These are phyloP conservation scores for Hymenochirus boettgeri DNA, from an alignment of 2,113 vertebrate species.

Conservation along the genomic window DNA sequence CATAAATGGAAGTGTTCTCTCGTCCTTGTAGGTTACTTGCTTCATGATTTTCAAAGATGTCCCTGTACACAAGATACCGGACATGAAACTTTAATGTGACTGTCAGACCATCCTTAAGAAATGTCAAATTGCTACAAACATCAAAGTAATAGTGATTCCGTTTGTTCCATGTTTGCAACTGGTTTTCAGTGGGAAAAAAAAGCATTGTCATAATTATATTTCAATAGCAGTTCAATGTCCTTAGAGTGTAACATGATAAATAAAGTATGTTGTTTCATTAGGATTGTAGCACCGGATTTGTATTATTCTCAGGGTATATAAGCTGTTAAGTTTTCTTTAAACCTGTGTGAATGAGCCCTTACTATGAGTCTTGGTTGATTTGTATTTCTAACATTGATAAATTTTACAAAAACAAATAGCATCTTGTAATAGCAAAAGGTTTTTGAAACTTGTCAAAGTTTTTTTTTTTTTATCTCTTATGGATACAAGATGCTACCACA, in stretches of 20 bases:
- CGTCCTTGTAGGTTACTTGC: conserved; percentile 5
- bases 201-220: conserved; percentile 17
- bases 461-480: conserved; percentile 9
- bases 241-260: no score
- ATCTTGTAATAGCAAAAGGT: no score
- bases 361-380: no score
- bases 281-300: no score
- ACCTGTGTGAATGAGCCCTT: no score
- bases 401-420: no score
- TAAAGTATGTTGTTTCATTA: no score
- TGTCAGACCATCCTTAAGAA: conserved; percentile 31
- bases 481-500: not conserved
- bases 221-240: conserved; percentile 9
- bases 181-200: conserved; percentile 21
- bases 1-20: not conserved
- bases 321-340: no score
- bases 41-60: conserved; percentile 13
- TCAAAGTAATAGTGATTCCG: conserved; percentile 27
- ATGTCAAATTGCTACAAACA: conserved; percentile 28
- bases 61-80: conserved; percentile 14
- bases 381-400: no score
- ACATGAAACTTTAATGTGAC: conserved; percentile 35
- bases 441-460: conserved; percentile 5
- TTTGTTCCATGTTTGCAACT: conserved; percentile 22
- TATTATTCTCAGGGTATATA: no score